Evolutionary conservation across 2,113 vertebrate species (phyloP).

Genomic region (Corydoras sp.): DNA sequence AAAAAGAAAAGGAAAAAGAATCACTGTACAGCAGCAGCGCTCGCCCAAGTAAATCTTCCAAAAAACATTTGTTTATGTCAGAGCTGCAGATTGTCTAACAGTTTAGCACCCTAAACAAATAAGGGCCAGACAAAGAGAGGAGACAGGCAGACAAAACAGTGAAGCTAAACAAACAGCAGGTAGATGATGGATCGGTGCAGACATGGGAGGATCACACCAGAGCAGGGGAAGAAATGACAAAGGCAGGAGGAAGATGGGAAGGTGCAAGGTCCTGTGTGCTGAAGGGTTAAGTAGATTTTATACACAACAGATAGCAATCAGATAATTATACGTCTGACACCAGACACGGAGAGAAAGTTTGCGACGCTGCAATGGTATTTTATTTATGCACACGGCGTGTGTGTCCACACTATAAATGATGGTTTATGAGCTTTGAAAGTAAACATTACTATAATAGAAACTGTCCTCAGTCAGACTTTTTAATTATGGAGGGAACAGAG

Average conservation of each 20-base stretch:
- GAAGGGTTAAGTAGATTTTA: conserved; percentile 5
- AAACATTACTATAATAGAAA: no score
- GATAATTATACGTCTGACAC: conserved; percentile 28
- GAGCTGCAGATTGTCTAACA: not conserved
- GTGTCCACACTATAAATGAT: no score
- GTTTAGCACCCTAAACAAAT: not conserved
- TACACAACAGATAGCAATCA: conserved; percentile 19
- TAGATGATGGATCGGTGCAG: not conserved
- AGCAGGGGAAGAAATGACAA: conserved; percentile 9
- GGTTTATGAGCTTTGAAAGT: no score
- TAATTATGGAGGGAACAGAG: no score
- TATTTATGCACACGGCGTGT: no score
- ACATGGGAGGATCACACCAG: conserved; percentile 42
- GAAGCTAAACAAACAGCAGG: not conserved
- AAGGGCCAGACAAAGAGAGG: not conserved
- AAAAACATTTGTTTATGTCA: not conserved
- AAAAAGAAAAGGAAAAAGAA: no score
- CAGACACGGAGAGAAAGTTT: no score
- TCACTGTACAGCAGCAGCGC: no score
- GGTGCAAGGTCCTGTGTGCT: not conserved
- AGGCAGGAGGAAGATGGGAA: conserved; percentile 2
- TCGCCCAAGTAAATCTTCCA: no score
- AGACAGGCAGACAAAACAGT: not conserved
- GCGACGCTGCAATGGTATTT: no score
- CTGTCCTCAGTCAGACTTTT: no score